A percentile compares a stretch with the other conserved stretches of the same genome.
Conservation (phyloP, 2,113 vertebrate species). For the western clawed frog (Xenopus tropicalis) region UCB_Xtro_10.0 CM004445.2:2627001-2627500, state of each 20-base stretch:
- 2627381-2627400: constrained; percentile 91
- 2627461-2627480: constrained; percentile 95
- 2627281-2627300: constrained; percentile 84
- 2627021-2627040: too few relatives aligned
- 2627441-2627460: constrained; percentile 97
- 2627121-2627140: constrained; percentile 86
- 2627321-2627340: too few relatives aligned
- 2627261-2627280: constrained; percentile 96
- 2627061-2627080: too few relatives aligned
- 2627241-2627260: constrained; percentile 93
- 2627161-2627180: constrained; percentile 87
- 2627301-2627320: background rate
- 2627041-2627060: too few relatives aligned
- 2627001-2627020: too few relatives aligned
- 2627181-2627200: constrained; percentile 87
- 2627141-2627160: constrained; percentile 87
- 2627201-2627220: constrained; percentile 91
- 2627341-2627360: too few relatives aligned
- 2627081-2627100: too few relatives aligned
- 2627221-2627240: constrained; percentile 92
- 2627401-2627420: constrained; percentile 92
- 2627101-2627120: constrained; percentile 95
- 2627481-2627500: constrained; percentile 83
- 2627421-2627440: constrained; percentile 94
- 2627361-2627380: constrained; percentile 77